Evolutionary conservation across 2,888 invertebrate species (phyloP).

Genomic region (Andrena bucephala): DNA sequence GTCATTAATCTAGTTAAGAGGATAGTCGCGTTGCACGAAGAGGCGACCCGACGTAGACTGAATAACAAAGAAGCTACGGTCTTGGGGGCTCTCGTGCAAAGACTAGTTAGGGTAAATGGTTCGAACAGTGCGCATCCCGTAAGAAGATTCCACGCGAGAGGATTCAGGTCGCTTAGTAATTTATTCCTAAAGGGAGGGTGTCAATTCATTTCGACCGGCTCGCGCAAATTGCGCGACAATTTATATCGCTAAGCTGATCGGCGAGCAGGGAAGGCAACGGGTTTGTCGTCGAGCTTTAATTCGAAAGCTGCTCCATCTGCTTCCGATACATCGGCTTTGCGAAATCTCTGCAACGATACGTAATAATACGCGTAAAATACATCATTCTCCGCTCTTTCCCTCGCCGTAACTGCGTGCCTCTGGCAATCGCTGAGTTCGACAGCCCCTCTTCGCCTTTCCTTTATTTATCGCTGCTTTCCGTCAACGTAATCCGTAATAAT

Average conservation of each 20-base stretch:
- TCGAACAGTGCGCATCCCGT: too few relatives aligned
- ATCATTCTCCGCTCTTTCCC: background rate
- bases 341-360: background rate
- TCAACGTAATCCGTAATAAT: constrained; percentile 15
- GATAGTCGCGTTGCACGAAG: background rate
- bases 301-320: background rate
- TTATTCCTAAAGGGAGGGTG: background rate
- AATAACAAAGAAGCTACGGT: constrained; percentile 13
- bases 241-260: background rate
- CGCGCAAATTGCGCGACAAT: background rate
- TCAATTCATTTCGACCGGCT: background rate
- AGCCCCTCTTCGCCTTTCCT: too few relatives aligned
- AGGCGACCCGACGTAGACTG: background rate
- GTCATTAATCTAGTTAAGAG: constrained; percentile 52
- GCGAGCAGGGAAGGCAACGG: background rate
- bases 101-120: too few relatives aligned
- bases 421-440: background rate
- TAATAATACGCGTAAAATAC: background rate
- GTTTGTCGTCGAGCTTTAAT: background rate
- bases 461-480: constrained; percentile 9
- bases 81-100: background rate
- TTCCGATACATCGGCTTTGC: background rate
- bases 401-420: background rate
- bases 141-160: too few relatives aligned
- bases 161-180: background rate